Conservation (phyloP, 2,113 vertebrate species). For the Pipa parva region DNA sequence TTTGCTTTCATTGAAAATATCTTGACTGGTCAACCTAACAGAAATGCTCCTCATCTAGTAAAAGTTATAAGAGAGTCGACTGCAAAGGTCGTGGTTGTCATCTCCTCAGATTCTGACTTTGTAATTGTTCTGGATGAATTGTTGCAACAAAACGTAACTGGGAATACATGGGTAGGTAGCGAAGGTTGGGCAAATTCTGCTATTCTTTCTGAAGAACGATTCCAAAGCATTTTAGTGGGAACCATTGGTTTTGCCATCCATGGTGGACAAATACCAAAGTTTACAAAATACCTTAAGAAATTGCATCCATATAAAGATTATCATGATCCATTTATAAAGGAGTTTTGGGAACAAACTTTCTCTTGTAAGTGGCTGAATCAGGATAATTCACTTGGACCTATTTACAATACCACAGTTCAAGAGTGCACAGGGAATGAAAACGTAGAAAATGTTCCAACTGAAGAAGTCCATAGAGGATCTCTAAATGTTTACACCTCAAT, state of each 20-base stretch:
- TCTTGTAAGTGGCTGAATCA: slow-evolving; percentile 24
- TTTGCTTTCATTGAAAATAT: slow-evolving; percentile 33
- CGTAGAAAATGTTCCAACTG: neutral
- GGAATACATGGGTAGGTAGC: slow-evolving; percentile 37
- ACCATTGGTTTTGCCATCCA: slow-evolving; percentile 33
- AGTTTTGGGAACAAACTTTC: slow-evolving; percentile 41
- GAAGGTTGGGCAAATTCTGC: slow-evolving; percentile 32
- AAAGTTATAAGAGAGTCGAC: slow-evolving; percentile 24
- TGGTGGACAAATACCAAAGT: slow-evolving; percentile 27
- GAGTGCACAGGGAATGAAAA: slow-evolving; percentile 27
- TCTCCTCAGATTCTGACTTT: slow-evolving; percentile 26
- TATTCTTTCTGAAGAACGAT: neutral
- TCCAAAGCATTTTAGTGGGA: slow-evolving; percentile 5
- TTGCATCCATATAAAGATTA: slow-evolving; percentile 5
- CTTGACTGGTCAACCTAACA: neutral
- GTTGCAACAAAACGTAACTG: slow-evolving; percentile 17
- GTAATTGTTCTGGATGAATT: slow-evolving; percentile 30
- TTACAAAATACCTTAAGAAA: slow-evolving; percentile 24
- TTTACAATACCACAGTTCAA: neutral
- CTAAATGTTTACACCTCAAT: slow-evolving; percentile 33
- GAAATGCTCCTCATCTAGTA: neutral
- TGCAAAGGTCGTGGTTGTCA: slow-evolving; percentile 30
- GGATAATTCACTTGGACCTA: neutral
- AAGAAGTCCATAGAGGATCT: slow-evolving; percentile 1
- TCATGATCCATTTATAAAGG: slow-evolving; percentile 26